Evolutionary conservation across 2,888 invertebrate genomes (phyloP), one percentile per base, ranked within the genome.

Genomic region (Nudaria mundana): DNA sequence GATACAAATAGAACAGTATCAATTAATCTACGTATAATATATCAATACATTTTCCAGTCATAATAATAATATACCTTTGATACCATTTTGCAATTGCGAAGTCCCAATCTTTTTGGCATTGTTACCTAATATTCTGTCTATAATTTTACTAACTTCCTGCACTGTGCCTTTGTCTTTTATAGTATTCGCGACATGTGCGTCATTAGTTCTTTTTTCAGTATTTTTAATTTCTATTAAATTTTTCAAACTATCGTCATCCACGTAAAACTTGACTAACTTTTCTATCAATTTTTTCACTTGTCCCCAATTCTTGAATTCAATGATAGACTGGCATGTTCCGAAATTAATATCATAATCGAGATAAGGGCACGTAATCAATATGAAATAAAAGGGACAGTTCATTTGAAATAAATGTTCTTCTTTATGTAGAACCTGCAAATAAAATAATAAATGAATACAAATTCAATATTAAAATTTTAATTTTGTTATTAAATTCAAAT

Each of bases 221-320:
- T 2, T 1, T 15, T 30, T 28, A 4, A 8, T 23, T 30, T 55
- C 41, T 34, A 52, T 51, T 5, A 54, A 35, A 53, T 61, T 52
- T 53, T 68, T 71, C 2, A 72, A 23, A 43, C 65, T 54, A 29
- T 66, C 40, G 20, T 75, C 70, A 30, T 80, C 80, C 20, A 44
- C 43, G 54, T 77, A 80, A 57, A 83, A 81, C 46, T 76, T 66
- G 0, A 73, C 55, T 8, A 80, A 46, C 56, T 84, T 87, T 36
- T 79, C 72, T 16, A 83, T 30, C 20, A 86, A 46, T 41, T 66
- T 72, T 13, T 66, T 65, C 2, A 88, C 64, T 53, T 66, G 53
- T 11, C 80, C 69, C 90, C 90, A 91, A 48, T 91, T 75, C 56
- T 81, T 86, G 56, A 92, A 93, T 65, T 91, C 91, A 20, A 92